Conservation (phyloP, 2,797 vertebrate genomes). For the Channallabes apus region DNA sequence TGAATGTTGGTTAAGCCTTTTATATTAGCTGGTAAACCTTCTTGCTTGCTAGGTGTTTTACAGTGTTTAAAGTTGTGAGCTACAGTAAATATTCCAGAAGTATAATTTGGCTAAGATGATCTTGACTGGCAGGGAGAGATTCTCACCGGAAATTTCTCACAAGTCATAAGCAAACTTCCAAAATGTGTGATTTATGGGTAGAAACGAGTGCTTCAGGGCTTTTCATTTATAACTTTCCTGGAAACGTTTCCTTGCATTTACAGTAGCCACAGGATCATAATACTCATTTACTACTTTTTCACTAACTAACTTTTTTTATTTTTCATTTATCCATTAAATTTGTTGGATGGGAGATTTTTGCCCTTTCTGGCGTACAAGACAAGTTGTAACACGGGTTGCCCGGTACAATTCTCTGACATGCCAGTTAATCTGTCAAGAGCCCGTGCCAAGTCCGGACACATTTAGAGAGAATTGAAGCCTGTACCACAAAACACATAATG, state of each 20-base stretch:
- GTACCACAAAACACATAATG: not conserved
- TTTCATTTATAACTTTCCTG: not conserved
- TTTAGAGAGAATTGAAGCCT: not conserved
- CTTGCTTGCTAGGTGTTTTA: not conserved
- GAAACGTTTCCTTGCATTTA: slow-evolving; percentile 6
- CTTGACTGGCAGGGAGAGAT: not conserved
- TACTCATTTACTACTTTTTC: not conserved
- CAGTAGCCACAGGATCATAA: not conserved
- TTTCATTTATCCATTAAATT: not conserved
- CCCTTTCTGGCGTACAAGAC: slow-evolving; percentile 4
- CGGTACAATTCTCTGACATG: not conserved
- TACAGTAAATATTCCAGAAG: not conserved
- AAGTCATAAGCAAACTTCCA: not conserved
- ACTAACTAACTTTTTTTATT: not conserved
- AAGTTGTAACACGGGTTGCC: not conserved
- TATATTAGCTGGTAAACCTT: not conserved
- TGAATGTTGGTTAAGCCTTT: not conserved
- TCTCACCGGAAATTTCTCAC: not conserved
- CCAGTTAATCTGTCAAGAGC: not conserved
- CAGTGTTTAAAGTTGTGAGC: not conserved
- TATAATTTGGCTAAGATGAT: not conserved
- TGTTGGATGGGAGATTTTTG: not conserved
- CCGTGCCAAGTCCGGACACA: not conserved
- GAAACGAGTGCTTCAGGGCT: not conserved
- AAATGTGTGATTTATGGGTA: not conserved